Conservation (phyloP, 2,113 vertebrate species). For the Rostratula benghalensis region DNA sequence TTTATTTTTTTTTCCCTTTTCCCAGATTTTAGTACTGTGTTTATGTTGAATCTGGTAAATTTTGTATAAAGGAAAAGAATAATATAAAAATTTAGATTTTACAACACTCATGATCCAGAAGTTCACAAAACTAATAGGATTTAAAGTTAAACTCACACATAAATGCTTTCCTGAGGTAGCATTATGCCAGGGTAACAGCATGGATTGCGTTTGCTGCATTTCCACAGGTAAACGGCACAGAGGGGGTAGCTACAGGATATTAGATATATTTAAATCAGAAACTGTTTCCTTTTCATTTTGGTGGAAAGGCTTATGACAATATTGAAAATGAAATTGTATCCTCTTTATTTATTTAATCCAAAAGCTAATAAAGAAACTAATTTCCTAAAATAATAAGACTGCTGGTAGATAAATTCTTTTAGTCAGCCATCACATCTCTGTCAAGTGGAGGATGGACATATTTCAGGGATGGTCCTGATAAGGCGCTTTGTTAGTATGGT, state of each 20-base stretch:
- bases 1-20: fast-evolving
- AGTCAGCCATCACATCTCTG: not conserved
- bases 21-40: not conserved
- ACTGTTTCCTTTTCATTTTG: constrained; percentile 28
- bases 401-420: not conserved
- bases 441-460: not conserved
- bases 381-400: constrained; percentile 38
- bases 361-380: constrained; percentile 42
- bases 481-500: not conserved
- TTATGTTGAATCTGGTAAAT: not conserved
- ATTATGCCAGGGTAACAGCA: not conserved
- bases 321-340: constrained; percentile 44
- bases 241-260: not conserved
- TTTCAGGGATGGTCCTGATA: not conserved
- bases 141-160: not conserved
- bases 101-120: not conserved
- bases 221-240: not conserved
- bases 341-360: constrained; percentile 40
- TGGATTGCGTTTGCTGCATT: not conserved
- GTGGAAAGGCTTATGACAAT: not conserved
- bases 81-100: not conserved
- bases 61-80: not conserved
- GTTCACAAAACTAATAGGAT: not conserved
- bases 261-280: constrained; percentile 42
- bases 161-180: not conserved